These are phyloP conservation scores for Melipona bicolor DNA, from an alignment of 2,888 invertebrate genomes.

Conservation along the genomic window DNA sequence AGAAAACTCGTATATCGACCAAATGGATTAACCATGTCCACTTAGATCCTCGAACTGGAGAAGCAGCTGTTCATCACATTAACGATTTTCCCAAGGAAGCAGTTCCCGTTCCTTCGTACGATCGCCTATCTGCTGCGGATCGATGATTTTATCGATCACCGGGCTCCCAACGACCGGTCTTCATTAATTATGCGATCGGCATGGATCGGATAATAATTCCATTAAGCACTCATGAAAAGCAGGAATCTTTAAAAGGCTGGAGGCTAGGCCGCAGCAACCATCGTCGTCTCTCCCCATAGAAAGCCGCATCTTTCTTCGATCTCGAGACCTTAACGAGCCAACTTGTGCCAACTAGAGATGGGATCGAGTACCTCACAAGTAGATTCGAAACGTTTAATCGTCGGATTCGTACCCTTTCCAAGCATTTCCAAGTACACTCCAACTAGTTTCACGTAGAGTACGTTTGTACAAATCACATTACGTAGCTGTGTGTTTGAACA, in stretches of 20 bases:
- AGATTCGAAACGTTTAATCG: too few relatives aligned
- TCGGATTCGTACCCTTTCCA: too few relatives aligned
- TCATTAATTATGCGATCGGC: conserved; percentile 57
- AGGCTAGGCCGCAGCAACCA: conserved; percentile 1
- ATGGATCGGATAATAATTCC: conserved; percentile 58
- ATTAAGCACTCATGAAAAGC: conserved; percentile 50
- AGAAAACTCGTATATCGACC: too few relatives aligned
- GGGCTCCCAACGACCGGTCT: conserved; percentile 1
- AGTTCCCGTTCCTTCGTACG: conserved; percentile 4
- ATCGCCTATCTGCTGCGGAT: conserved; percentile 40
- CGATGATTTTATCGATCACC: conserved; percentile 55
- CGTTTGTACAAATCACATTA: too few relatives aligned
- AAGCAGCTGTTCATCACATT: conserved; percentile 26
- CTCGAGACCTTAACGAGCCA: conserved; percentile 47
- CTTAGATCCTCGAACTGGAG: neutral
- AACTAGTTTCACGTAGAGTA: too few relatives aligned
- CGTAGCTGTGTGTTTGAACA: too few relatives aligned
- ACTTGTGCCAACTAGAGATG: neutral
- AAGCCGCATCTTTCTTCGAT: conserved; percentile 16
- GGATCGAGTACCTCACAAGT: neutral
- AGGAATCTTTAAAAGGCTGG: conserved; percentile 37
- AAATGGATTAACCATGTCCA: neutral
- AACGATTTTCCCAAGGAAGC: conserved; percentile 26
- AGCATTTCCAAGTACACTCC: too few relatives aligned
- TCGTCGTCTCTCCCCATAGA: conserved; percentile 5